Percentiles rank a stretch among this genome's conserved stretches.
Evolutionary conservation across 2,113 vertebrate species (phyloP).

Genomic region (Vombatus ursinus): DNA sequence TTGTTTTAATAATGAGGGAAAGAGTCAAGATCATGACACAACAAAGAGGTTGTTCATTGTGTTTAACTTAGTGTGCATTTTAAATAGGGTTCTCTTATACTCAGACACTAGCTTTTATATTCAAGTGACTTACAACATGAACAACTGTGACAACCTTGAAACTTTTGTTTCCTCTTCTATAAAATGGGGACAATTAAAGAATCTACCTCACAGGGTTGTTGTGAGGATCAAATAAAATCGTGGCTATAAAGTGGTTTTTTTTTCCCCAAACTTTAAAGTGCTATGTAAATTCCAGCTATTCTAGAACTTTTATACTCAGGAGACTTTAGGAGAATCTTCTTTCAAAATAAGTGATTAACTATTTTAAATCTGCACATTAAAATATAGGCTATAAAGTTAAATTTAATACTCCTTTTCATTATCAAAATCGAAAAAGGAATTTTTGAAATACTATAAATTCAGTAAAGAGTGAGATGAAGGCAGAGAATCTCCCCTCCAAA

Average conservation of each 20-base stretch:
- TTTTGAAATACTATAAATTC: background rate
- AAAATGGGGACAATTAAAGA: background rate
- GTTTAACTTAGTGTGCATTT: background rate
- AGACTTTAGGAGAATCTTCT: background rate
- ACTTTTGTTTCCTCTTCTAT: background rate
- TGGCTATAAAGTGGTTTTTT: background rate
- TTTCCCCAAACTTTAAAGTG: background rate
- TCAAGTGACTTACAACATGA: background rate
- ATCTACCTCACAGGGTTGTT: background rate
- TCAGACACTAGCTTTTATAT: too few species aligned
- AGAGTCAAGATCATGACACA: fast-evolving
- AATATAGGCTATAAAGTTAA: background rate
- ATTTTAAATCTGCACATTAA: background rate
- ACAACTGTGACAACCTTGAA: background rate
- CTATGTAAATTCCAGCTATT: background rate
- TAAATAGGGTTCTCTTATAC: background rate
- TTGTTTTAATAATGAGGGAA: background rate
- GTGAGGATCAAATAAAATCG: background rate
- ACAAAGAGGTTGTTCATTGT: background rate
- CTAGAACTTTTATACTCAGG: background rate
- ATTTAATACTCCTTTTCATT: background rate
- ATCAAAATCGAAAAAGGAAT: background rate
- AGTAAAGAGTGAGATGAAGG: background rate
- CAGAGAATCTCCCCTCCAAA: background rate
- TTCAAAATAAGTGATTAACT: background rate